Base-by-base conservation (phyloP, 2,888 invertebrate species). In the Loripinus fragilis region DNA sequence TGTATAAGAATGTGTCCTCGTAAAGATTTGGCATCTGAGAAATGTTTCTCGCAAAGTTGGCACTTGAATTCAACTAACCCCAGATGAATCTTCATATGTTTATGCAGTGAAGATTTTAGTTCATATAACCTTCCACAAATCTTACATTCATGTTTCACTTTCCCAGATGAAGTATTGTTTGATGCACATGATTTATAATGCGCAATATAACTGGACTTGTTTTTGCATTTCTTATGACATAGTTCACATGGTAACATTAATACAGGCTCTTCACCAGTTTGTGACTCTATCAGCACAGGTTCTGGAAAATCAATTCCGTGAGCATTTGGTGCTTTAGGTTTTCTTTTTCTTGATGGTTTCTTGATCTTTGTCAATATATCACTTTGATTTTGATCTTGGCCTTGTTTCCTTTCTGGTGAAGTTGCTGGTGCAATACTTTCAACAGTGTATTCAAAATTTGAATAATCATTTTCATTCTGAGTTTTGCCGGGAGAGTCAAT, bases 71-170 rank as follows among this genome's bases (percentile, higher is more conserved):
- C 25, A 12, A 52, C 70, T 5, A 28, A 17, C 2, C 52, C 70
- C 2, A 10, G 23, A 38, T 70, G 70, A 7, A 70, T 20, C 52
- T 23, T 30, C 70, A 70, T 52, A 25, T 80, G 80, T n/a, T 76
- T 64, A 0, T 33, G 68, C 12, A 80, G 41, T 17, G 76, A 76
- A 1, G 69, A 55, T 28, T 66, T 70, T 38, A 74, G 23, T 17
- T 60, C 71, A 41, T 76, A 80, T 2, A 42, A n/a, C 3, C 71
- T 76, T 8, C 67, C 70, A 66, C 80, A 80, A 0, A 67, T 17
- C 12, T 23, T n/a, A 15, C 70, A 70, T n/a, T 35, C 45, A 20
- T 52, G 23, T 52, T 70, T 70, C 15, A 2, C n/a, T 15, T 42
- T 28, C 1, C 20, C 30, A 45, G 3, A 3, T 12, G 23, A 15